Base-by-base conservation (phyloP, 2,113 vertebrate species). In the Albula goreensis region DNA sequence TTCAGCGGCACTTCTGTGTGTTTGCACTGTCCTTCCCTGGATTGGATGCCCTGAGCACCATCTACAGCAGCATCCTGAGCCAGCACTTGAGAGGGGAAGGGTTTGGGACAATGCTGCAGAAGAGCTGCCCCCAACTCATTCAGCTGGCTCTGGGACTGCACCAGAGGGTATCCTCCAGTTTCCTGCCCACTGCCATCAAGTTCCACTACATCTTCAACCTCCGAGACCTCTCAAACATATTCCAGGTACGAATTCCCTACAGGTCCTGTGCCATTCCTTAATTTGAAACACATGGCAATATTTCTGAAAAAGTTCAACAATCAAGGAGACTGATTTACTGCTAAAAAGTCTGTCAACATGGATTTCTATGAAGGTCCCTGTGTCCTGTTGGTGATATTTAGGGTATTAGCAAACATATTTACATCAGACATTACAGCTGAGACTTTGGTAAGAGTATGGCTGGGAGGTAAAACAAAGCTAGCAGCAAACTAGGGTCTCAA, bases 191-290 rank as follows among this genome's bases (percentile, higher is more conserved):
- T 0, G 98, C 97, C 0, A 85, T 97, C 93, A 99, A 99, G 93
- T 99, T 99, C 92, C 98, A 99, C 94, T 99, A 99, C 2, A 78
- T 97, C 89, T 99, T 99, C 91, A 99, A 98, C 90, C 95, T 99
- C 86, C 94, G 98, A 50, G 98, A 99, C 92, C 94, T 99, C 50
- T 97, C 98, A 94, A 99, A 96, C 88, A 97, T 99, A 87, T 99
- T 99, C 92, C 98, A 99, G 93, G 98, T 99, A 87, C 2, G 8
- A 70, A 10, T 48, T 19, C 5, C 25, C 53, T 60, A 31, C 48
- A n/a, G 12, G 56, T 31, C 70, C 63, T 13, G 9, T 74, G 70
- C 70, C 70, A 74, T 74, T 74, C n/a, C n/a, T n/a, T 31, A 8
- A 4, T n/a, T 74, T 31, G 5, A 31, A 41, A 41, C 31, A 41